Evolutionary conservation across 2,888 invertebrate genomes (phyloP).

Genomic region (Gerris lacustris): DNA sequence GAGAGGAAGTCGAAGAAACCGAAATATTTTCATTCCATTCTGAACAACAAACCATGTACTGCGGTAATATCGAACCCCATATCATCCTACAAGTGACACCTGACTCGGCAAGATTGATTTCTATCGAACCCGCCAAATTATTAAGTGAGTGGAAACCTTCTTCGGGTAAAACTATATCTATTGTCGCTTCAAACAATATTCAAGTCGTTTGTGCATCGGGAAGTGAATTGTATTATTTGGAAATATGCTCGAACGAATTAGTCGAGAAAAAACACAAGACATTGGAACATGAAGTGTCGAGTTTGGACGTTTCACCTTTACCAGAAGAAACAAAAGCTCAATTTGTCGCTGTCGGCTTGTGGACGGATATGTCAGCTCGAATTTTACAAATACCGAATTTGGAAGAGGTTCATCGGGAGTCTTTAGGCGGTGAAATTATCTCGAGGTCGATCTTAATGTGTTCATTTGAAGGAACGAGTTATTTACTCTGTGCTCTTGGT

Average conservation of each 20-base stretch:
- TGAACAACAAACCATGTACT: conserved; percentile 86
- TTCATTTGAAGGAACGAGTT: conserved; percentile 81
- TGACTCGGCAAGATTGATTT: conserved; percentile 57
- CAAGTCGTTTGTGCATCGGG: conserved; percentile 79
- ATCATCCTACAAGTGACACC: conserved; percentile 71
- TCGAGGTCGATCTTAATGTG: conserved; percentile 92
- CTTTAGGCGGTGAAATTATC: conserved; percentile 90
- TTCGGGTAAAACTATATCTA: conserved; percentile 61
- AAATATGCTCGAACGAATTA: conserved; percentile 53
- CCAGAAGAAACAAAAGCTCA: conserved; percentile 45
- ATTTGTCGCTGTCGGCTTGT: conserved; percentile 82
- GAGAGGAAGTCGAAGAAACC: conserved; percentile 96
- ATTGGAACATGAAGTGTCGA: conserved; percentile 90
- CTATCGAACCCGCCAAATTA: conserved; percentile 41
- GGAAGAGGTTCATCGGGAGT: conserved; percentile 70
- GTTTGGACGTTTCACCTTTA: conserved; percentile 80
- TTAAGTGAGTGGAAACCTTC: conserved; percentile 57
- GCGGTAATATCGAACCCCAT: conserved; percentile 75
- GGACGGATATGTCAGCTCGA: conserved; percentile 92
- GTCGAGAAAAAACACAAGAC: conserved; percentile 53
- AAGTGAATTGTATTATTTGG: conserved; percentile 69
- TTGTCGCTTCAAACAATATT: conserved; percentile 67
- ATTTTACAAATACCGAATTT: conserved; percentile 71
- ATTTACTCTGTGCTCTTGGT: conserved; percentile 82
- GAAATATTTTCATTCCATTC: conserved; percentile 83